Base-by-base conservation (phyloP, 2,888 invertebrate species). In the Drosophila subsilvestris region DNA sequence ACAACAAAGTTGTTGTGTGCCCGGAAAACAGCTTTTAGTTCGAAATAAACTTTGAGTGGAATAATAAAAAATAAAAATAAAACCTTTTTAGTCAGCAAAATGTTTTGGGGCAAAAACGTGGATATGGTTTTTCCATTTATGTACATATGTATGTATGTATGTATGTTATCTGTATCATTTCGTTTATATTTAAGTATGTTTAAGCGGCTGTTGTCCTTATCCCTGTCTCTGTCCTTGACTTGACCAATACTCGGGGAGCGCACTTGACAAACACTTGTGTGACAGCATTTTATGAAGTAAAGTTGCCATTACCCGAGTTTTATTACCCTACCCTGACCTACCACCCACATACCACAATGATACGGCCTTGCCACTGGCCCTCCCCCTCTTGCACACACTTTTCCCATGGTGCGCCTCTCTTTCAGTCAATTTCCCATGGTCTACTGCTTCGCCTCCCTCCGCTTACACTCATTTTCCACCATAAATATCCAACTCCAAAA, bases 301-400 rank as follows among this genome's bases (percentile, higher is more conserved):
- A 37, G 37, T n/a, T 37, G 37, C 58, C 66, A 70, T 63, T 66
- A 74, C 59, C 63, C 50, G 56, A 37, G 69, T 63, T 79, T 76
- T 74, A 71, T 74, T 60, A 63, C 48, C 49, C 60, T 50, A 18
- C 27, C 22, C 22, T 22, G 4, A 3, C 27, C 51, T 12, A 59
- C 43, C 6, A 10, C 7, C 27, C 14, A 22, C 20, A 9, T 29
- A 0, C 7, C 29, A 1, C 43, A 37, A 2, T 7, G n/a, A 37
- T n/a, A 37, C n/a, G 37, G 37, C 37, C 37, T 37, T 37, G 37
- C 37, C n/a, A n/a, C 9, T 25, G 25, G 25, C 12, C 10, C 32
- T 14, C 29, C 29, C 20, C 20, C 25, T 25, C 25, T 25, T 25
- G 6, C 4, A 12, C 32, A 32, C 32, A 32, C 29, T 9, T 32